Evolutionary conservation across 2,888 invertebrate genomes (phyloP), one percentile per base, ranked within the genome.

Genomic region (Chouioia cunea): DNA sequence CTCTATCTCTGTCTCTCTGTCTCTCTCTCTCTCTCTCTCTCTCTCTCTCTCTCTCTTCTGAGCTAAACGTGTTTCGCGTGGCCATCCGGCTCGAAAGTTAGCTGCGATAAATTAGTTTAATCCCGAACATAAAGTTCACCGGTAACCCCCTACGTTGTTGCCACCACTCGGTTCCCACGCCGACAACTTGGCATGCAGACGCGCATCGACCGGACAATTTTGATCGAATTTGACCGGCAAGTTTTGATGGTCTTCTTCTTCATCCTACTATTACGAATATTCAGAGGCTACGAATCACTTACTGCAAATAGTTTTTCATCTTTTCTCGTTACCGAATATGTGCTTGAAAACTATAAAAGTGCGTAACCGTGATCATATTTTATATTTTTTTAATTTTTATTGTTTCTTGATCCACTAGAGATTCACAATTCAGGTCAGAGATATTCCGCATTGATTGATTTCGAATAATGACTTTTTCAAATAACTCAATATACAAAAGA

Each of bases 91-190:
- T 64, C 60, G 65, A 63, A 73, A 73, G 73, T 73, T 70, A 66
- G 73, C 50, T 44, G 27, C 65, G 69, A 73, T 73, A 73, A 73
- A 73, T 73, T 73, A 73, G 73, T 73, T 73, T 69, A 73, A 73
- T 73, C 73, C 69, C 54, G 64, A 50, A 63, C 44, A 65, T 70
- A 65, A 73, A 73, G 73, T 73, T 60, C 48, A 46, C 14, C 54
- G 22, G n/a, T 6, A 27, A 6, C 36, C 43, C 56, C 62, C 20
- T 27, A 27, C 27, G 4, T 27, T 6, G 27, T 6, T 6, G 27
- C 16, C 44, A 14, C 44, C 46, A 22, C 36, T 14, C 15, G 6
- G 14, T 27, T 16, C 46, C 10, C n/a, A n/a, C 0, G 44, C 16
- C 53, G 22, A 15, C 65, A 58, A 64, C 58, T 64, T 54, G 4